Conservation (phyloP, 2,888 invertebrate genomes). For the Bhutanitis thaidina region DNA sequence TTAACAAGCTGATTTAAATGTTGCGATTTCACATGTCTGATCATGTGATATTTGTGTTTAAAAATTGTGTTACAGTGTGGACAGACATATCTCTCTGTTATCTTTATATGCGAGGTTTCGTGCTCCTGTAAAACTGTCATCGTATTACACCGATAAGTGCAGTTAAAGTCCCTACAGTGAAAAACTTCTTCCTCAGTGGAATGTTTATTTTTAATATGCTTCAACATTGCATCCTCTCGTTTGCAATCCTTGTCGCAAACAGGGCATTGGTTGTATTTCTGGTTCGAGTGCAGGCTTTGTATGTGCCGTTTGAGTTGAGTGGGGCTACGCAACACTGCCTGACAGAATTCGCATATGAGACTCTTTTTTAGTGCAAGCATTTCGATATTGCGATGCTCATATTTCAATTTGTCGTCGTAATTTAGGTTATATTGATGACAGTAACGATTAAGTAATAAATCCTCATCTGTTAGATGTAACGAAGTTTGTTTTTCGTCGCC, state of each 20-base stretch:
- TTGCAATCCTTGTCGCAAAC: constrained; percentile 42
- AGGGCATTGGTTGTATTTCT: constrained; percentile 38
- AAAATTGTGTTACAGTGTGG: constrained; percentile 42
- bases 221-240: constrained; percentile 36
- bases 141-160: constrained; percentile 32
- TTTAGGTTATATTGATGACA: constrained; percentile 40
- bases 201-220: constrained; percentile 44
- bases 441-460: constrained; percentile 11
- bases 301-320: constrained; percentile 52
- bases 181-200: constrained; percentile 30
- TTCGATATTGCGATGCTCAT: constrained; percentile 41
- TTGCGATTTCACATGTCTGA: constrained; percentile 47
- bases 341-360: constrained; percentile 37
- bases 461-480: not conserved
- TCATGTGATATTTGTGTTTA: constrained; percentile 53
- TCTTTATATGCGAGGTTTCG: constrained; percentile 34
- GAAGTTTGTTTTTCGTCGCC: not conserved
- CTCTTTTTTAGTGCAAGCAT: constrained; percentile 38
- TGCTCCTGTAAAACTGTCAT: constrained; percentile 37
- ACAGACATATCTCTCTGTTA: constrained; percentile 39
- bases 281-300: constrained; percentile 37
- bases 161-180: constrained; percentile 42
- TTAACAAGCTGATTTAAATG: constrained; percentile 41
- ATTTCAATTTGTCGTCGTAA: constrained; percentile 35
- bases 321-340: constrained; percentile 39